Percentiles rank a stretch among this genome's conserved stretches.
phyloP scores from a whole-genome alignment of 1,140 invertebrate genomes.

The Tetramorium parvispinum region DNA sequence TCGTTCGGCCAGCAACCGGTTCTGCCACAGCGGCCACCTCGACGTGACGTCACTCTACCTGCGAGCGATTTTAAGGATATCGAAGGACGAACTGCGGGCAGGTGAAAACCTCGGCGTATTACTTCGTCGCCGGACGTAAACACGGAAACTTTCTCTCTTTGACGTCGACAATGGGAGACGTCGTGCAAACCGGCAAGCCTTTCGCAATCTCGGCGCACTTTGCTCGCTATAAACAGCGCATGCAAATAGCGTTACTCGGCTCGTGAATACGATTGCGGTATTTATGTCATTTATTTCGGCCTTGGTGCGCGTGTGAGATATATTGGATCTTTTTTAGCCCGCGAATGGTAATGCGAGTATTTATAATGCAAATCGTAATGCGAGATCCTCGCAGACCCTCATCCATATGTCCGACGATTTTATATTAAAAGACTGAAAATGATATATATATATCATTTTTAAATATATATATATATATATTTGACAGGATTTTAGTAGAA shows the following conservation, averaged over 20 bases:
- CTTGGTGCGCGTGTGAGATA: conserved; percentile 13
- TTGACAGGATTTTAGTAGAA: background rate
- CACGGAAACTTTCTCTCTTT: conserved; percentile 52
- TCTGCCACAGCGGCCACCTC: conserved; percentile 61
- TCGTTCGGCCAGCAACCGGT: conserved; percentile 78
- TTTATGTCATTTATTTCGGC: conserved; percentile 34
- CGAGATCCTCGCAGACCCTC: background rate
- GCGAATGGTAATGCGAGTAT: conserved; percentile 27
- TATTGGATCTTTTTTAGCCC: conserved; percentile 8
- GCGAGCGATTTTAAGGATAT: conserved; percentile 77
- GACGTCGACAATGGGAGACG: conserved; percentile 8
- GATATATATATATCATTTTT: background rate
- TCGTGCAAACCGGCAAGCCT: background rate
- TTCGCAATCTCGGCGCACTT: background rate
- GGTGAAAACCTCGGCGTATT: conserved; percentile 66
- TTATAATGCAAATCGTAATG: conserved; percentile 36
- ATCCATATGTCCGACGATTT: background rate
- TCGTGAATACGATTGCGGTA: background rate
- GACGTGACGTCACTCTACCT: conserved; percentile 77
- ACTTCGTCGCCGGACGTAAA: conserved; percentile 48
- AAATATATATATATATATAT: too few species aligned
- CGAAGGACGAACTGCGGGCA: conserved; percentile 74
- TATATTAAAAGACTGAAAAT: background rate
- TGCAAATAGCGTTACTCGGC: conserved; percentile 12
- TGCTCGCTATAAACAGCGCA: background rate